phyloP scores from a whole-genome alignment of 2,797 vertebrate species.

The Apodemus agrarius region DNA sequence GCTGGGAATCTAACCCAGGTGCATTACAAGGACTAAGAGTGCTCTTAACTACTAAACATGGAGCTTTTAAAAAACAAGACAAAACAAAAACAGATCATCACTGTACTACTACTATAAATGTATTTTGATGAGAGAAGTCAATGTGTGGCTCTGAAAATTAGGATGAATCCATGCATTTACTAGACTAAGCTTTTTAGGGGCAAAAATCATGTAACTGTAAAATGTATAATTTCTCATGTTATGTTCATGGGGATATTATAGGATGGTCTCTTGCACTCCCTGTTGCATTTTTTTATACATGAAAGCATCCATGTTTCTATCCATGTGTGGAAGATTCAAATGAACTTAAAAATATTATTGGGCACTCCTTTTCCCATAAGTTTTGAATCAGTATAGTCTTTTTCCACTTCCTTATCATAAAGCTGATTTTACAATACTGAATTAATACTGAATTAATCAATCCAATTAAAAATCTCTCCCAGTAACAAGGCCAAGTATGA shows the following conservation, averaged over 20 bases:
- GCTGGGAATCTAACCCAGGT: too few relatives aligned
- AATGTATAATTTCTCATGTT: not conserved
- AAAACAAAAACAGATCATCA: not conserved
- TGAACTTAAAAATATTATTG: not conserved
- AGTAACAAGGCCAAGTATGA: not conserved
- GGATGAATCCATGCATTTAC: not conserved
- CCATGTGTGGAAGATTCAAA: not conserved
- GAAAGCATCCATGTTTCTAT: not conserved
- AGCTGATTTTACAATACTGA: not conserved
- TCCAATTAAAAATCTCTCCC: too few relatives aligned
- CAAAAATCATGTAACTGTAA: not conserved
- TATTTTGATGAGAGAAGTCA: not conserved
- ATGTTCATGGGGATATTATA: not conserved
- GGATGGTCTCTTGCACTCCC: not conserved
- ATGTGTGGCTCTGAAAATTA: not conserved
- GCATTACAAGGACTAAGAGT: too few relatives aligned
- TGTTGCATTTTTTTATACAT: not conserved
- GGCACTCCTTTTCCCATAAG: rapidly evolving
- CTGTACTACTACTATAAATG: not conserved
- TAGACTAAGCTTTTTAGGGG: not conserved
- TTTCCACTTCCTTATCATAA: not conserved
- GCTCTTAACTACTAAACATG: too few relatives aligned
- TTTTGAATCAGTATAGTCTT: too few relatives aligned
- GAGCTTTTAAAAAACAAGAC: too few relatives aligned
- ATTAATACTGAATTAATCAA: not conserved